Evolutionary conservation across 2,113 vertebrate genomes (phyloP), one percentile per base, ranked within the genome.

Genomic region (Aramus guarauna): DNA sequence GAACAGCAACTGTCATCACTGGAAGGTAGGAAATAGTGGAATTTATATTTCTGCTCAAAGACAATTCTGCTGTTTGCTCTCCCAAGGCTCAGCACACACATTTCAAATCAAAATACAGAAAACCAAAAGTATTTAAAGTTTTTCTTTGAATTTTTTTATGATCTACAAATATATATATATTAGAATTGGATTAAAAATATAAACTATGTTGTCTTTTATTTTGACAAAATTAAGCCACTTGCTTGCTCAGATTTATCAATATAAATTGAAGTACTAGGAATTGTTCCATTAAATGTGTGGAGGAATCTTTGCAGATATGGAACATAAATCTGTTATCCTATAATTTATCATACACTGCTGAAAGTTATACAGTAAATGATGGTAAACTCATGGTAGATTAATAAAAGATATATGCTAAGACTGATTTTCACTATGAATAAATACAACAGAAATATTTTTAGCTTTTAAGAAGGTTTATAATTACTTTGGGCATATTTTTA

Each of bases 1-100:
- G 99, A 99, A 94, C 99, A 98, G 94, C 98, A 98, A 13, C 85
- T 98, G 21, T 94, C 98, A 3, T 98, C 98, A 11, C 95, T 98
- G 18, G 98, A 99, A 98, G 98, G 98, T 99, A 98, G 92, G 98
- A 83, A 67, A 59, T 4, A 16, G 9, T 71, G 30, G n/a, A 50
- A 60, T 94, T 95, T 56, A 20, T 87, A 12, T 92, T 94, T 96
- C 53, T 96, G 9, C 53, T 94, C 47, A 71, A 56, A 87, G 32
- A 5, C 17, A 63, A 2, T 77, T 90, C 52, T 88, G 60, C 58
- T 86, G 20, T 82, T 92, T 88, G 27, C 16, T 94, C 45, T 93
- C 53, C 39, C 11, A 45, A 3, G 0, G 20, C 37, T 78, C 58
- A 85, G 27, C 41, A 63, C 19, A 12, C 9, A 21, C 15, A 29